Percentiles rank a stretch among this genome's conserved stretches.
phyloP scores from a whole-genome alignment of 1,140 invertebrate species.

The Portunus trituberculatus region DNA sequence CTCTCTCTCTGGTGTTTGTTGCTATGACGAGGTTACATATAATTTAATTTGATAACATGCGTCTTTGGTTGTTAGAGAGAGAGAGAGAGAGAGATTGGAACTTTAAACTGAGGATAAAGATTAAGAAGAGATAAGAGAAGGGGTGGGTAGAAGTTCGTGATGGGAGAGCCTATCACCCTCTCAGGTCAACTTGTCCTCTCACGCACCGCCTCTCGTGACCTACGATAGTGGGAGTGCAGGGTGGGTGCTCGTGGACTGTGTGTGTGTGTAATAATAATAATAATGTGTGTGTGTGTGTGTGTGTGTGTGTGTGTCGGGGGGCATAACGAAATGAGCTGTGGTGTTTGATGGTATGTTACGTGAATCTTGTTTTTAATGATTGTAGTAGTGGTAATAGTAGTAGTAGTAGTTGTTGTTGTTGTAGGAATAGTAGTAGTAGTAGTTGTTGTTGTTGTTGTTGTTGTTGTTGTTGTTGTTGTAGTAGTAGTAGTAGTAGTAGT shows the following conservation, averaged over 20 bases:
- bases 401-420: background rate
- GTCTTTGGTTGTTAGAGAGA: too few species aligned
- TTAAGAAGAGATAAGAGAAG: background rate
- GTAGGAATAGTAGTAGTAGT: background rate
- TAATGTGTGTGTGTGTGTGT: background rate
- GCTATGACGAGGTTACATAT: too few species aligned
- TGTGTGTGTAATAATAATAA: background rate
- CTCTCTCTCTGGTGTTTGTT: too few species aligned
- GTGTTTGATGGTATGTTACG: too few species aligned
- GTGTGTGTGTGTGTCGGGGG: slow-evolving; percentile 35
- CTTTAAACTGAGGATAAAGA: too few species aligned
- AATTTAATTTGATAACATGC: too few species aligned
- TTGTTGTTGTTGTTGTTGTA: background rate
- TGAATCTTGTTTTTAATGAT: background rate
- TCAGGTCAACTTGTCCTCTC: background rate
- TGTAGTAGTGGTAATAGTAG: background rate
- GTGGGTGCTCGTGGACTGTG: background rate
- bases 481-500: too few species aligned
- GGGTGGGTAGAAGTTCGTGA: background rate
- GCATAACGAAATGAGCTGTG: background rate
- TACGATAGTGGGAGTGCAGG: background rate
- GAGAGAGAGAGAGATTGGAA: too few species aligned
- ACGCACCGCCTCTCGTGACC: background rate
- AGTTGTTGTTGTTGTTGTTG: too few species aligned
- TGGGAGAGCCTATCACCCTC: background rate